Base-by-base conservation (phyloP, 2,797 vertebrate species). In the Babyrousa celebensis region DNA sequence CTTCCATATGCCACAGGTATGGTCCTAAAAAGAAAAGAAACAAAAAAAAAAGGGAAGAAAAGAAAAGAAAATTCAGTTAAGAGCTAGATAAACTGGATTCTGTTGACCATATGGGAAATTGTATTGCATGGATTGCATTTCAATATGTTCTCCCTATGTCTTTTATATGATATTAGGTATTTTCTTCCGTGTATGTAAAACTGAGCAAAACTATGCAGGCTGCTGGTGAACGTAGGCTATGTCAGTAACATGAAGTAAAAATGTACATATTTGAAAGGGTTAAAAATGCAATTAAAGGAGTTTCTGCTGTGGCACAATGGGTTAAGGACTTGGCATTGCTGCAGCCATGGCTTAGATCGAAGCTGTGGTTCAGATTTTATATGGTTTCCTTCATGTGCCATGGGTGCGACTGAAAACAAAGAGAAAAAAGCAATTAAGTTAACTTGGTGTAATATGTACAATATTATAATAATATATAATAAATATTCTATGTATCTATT, bases 201-300 rank as follows among this genome's bases (percentile, higher is more conserved):
- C 16, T 29, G 21, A 67, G 27, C 52, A 52, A 83, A 56, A 4
- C 40, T 68, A 15, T 67, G n/a, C 8, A 29, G 65, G 25, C 0
- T 32, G 20, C 32, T 62, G 65, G 56, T 43, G 27, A 85, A 32
- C 43, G 71, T 40, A 36, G 68, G 74, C 16, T 6, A 36, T 6
- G 25, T 85, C 29, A 18, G 12, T 60, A 11, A 54, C 10, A 65
- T 48, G 17, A 14, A 43, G 29, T 80, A 87, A 80, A 15, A 32
- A 18, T 84, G 32, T n/a, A n/a, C 58, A 14, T 74, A 85, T 88
- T 89, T 78, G 58, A 78, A 78, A 68, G 21, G n/a, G 58, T 85
- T 78, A 96, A 71, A 62, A 62, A 23, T 52, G 32, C 43, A 48
- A 48, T 48, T 48, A 48, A 48, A 48, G 43, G 43, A 48, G 43